phyloP scores from a whole-genome alignment of 1,140 invertebrate genomes.

The Dendrolimus punctatus region DNA sequence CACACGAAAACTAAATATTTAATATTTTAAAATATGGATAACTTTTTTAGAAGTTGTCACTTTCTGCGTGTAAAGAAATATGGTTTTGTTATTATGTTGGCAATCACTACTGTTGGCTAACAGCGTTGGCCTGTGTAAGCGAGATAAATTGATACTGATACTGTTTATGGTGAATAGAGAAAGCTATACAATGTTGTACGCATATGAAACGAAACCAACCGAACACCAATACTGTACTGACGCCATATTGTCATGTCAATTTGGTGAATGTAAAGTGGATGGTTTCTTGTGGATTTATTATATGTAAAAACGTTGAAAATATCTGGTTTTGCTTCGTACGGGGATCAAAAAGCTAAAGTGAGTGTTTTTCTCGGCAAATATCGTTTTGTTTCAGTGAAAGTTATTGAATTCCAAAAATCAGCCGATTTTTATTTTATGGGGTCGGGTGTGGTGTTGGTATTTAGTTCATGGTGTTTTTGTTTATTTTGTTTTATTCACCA shows the following conservation, averaged over 20 bases:
- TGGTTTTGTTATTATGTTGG: slow-evolving; percentile 14
- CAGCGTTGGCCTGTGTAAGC: no score
- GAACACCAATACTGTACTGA: slow-evolving; percentile 21
- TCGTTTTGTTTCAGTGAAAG: background rate
- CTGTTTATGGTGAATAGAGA: slow-evolving; percentile 12
- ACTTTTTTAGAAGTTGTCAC: slow-evolving; percentile 10
- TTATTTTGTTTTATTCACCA: slow-evolving; percentile 53
- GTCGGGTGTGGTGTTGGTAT: slow-evolving; percentile 68
- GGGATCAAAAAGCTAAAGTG: slow-evolving; percentile 34
- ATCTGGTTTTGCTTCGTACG: slow-evolving; percentile 20
- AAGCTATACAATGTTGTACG: slow-evolving; percentile 14
- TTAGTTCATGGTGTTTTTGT: slow-evolving; percentile 53
- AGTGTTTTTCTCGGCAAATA: slow-evolving; percentile 7
- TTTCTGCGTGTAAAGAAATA: slow-evolving; percentile 18
- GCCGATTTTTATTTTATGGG: slow-evolving; percentile 18
- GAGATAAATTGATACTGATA: no score
- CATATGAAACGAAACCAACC: slow-evolving; percentile 12
- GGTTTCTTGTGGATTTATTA: slow-evolving; percentile 35
- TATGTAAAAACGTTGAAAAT: slow-evolving; percentile 24
- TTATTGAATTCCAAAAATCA: slow-evolving; percentile 25
- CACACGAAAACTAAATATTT: no score
- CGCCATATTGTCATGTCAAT: slow-evolving; percentile 67
- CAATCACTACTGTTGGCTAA: slow-evolving; percentile 3
- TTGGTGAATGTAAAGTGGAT: slow-evolving; percentile 38
- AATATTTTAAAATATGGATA: background rate